Base-by-base conservation (phyloP, 2,113 vertebrate genomes). In the Hyla sarda region DNA sequence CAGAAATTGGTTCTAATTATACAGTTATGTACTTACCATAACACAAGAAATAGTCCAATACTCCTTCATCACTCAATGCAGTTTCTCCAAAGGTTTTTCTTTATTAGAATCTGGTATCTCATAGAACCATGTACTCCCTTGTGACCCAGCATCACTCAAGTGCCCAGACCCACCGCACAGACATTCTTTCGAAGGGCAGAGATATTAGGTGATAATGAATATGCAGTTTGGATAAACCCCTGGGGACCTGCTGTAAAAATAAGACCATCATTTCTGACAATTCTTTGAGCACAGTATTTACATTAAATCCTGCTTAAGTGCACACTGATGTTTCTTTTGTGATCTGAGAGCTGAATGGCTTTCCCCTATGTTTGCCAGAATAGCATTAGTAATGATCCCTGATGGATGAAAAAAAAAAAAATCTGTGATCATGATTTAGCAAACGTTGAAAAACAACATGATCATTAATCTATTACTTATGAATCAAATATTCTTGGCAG, bases 401-500 rank as follows among this genome's bases (percentile, higher is more conserved):
- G 11, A 28, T 58, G 69, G 52, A 58, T 45, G 19, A 16, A n/a
- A 54, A 37, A 58, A 37, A 58, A 76, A 65, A n/a, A 56, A 84
- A 65, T 76, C 72, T 75, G 34, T 45, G 72, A 60, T 76, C 34
- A 62, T 65, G 37, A 77, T 62, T 47, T 65, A 77, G 54, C 71
- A 30, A 76, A 75, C 62, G 82, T 65, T 84, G 47, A 52, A 83
- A 76, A 84, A 76, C 52, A 84, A 75, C 32, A 25, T 5, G 37
- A 84, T 84, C 73, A 84, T 84, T 75, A 76, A 76, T 83, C 67
- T 56, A 17, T 56, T 73, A 54, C 67, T 71, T 83, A 41, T 50
- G 62, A 83, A 83, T 84, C 56, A 76, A 48, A 84, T 41, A 28
- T 76, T 84, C 72, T 62, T 84, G 83, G 73, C 83, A 76, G 71